These are phyloP conservation scores for Artibeus lituratus DNA, from an alignment of 2,797 vertebrate species.

Conservation along the genomic window DNA sequence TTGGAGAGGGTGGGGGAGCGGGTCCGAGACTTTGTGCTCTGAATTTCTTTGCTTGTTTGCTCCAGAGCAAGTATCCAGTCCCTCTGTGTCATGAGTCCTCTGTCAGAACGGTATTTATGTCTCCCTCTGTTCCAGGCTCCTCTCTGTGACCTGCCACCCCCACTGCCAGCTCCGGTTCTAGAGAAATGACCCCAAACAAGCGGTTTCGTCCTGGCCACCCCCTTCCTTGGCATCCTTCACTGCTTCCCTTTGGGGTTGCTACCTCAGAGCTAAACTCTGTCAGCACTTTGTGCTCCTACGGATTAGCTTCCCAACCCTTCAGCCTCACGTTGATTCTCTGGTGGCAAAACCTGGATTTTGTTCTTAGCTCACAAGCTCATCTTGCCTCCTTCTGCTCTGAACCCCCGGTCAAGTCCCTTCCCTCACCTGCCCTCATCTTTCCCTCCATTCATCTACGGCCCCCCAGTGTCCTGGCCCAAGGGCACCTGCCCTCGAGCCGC, in stretches of 20 bases:
- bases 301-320: not conserved
- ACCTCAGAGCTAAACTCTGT: not conserved
- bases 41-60: not conserved
- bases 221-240: not conserved
- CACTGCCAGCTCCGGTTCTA: not conserved
- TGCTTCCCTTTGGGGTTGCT: not conserved
- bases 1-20: not conserved
- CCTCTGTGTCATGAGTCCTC: not conserved
- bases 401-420: not conserved
- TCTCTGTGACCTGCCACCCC: not conserved
- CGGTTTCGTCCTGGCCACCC: not conserved
- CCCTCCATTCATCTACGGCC: accelerated
- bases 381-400: not conserved
- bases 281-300: not conserved
- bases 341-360: not conserved
- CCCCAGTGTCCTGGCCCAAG: not conserved
- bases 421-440: not conserved
- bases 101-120: not conserved
- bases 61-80: not conserved
- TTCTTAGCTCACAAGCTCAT: not conserved
- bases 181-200: not conserved
- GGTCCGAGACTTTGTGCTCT: not conserved
- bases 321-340: not conserved
- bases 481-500: not conserved
- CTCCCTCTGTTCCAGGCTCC: not conserved